Percentiles rank a stretch among this genome's conserved stretches.
phyloP scores from a whole-genome alignment of 2,797 vertebrate genomes.

The Microchirus variegatus region DNA sequence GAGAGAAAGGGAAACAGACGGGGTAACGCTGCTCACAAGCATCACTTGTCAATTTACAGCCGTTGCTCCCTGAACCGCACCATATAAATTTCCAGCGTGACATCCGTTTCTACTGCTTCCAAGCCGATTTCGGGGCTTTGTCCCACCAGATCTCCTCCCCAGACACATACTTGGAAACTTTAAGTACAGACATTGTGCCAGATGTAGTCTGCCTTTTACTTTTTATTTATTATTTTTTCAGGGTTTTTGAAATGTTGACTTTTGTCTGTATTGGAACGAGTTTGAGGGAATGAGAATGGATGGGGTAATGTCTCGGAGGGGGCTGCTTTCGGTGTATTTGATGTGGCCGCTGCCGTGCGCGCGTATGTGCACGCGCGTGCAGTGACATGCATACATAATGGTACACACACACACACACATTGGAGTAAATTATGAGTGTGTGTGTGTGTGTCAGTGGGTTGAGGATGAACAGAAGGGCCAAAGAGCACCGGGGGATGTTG shows the following conservation, averaged over 20 bases:
- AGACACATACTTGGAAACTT: slow-evolving; percentile 76
- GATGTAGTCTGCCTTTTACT: slow-evolving; percentile 72
- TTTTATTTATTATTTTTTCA: slow-evolving; percentile 69
- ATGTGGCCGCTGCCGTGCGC: slow-evolving; percentile 66
- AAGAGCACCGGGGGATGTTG: slow-evolving; percentile 58
- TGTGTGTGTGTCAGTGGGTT: slow-evolving; percentile 44
- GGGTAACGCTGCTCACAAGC: slow-evolving; percentile 74
- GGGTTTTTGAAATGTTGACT: slow-evolving; percentile 66
- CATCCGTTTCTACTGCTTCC: slow-evolving; percentile 81
- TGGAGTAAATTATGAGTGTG: slow-evolving; percentile 16
- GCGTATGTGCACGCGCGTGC: slow-evolving; percentile 43
- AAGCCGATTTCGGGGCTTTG: slow-evolving; percentile 71
- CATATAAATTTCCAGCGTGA: slow-evolving; percentile 79
- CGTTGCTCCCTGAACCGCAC: slow-evolving; percentile 76
- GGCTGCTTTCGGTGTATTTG: slow-evolving; percentile 62
- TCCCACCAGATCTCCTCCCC: slow-evolving; percentile 75
- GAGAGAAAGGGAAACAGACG: slow-evolving; percentile 76
- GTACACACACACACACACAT: slow-evolving; percentile 8
- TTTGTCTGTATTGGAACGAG: slow-evolving; percentile 59
- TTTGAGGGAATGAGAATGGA: slow-evolving; percentile 56
- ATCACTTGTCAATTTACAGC: slow-evolving; percentile 80
- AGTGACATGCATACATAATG: slow-evolving; percentile 31
- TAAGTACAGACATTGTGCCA: slow-evolving; percentile 72
- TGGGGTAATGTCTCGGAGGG: slow-evolving; percentile 64
- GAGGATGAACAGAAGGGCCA: slow-evolving; percentile 50